A percentile compares a stretch with the other conserved stretches of the same genome.
phyloP scores from a whole-genome alignment of 2,888 invertebrate genomes.

The Spilosoma lubricipeda region DNA sequence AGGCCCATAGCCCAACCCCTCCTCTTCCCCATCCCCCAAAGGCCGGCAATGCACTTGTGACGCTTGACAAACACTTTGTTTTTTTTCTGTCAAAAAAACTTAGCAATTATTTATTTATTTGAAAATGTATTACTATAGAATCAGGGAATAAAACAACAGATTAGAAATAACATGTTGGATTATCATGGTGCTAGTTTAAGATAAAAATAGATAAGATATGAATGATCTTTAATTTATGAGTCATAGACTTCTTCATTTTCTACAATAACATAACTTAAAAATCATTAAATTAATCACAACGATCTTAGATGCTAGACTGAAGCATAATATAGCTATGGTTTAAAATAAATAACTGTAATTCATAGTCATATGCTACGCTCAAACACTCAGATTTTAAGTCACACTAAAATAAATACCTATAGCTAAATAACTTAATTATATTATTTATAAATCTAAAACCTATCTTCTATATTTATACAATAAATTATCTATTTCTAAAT shows the following conservation, averaged over 20 bases:
- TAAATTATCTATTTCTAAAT: conserved; percentile 60
- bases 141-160: not conserved
- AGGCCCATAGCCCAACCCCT: too few species aligned
- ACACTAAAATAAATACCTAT: conserved; percentile 30
- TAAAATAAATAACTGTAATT: conserved; percentile 20
- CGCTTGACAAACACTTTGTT: too few species aligned
- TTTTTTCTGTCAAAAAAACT: too few species aligned
- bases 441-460: conserved; percentile 23
- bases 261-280: conserved; percentile 30
- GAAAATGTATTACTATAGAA: not conserved
- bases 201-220: not conserved
- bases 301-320: conserved; percentile 24
- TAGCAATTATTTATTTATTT: not conserved
- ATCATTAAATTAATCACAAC: conserved; percentile 35
- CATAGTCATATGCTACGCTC: conserved; percentile 15
- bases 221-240: conserved; percentile 11
- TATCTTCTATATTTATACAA: conserved; percentile 56
- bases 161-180: not conserved
- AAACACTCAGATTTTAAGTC: conserved; percentile 25
- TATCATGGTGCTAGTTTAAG: not conserved
- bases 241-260: conserved; percentile 24
- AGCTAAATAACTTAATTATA: conserved; percentile 35
- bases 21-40: too few species aligned
- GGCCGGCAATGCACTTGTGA: too few species aligned
- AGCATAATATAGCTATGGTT: conserved; percentile 19